Percentiles rank a stretch among this genome's conserved stretches.
These are phyloP conservation scores for Kryphioiulus occultus DNA, from an alignment of 2,888 invertebrate genomes.

Conservation along the genomic window DNA sequence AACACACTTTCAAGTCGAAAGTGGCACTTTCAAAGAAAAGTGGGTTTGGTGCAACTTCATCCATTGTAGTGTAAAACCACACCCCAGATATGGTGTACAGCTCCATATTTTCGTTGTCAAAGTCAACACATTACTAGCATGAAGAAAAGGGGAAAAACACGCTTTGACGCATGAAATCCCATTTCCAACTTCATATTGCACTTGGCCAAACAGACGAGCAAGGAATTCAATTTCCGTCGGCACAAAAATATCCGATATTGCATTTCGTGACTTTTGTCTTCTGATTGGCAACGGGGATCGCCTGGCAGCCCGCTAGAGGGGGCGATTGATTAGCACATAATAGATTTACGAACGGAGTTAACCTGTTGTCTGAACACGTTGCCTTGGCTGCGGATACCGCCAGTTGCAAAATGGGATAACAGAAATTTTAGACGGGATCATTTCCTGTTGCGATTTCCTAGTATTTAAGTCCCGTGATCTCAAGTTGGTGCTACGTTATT, in stretches of 20 bases:
- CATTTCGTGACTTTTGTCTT: slow-evolving; percentile 23
- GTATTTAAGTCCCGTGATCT: background rate
- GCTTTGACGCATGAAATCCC: background rate
- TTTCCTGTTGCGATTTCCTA: slow-evolving; percentile 3
- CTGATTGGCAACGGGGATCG: background rate
- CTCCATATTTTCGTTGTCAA: slow-evolving; percentile 16
- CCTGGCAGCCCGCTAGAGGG: background rate
- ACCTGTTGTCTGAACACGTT: background rate
- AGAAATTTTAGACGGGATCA: background rate
- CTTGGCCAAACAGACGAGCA: background rate
- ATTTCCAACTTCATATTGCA: slow-evolving; percentile 13
- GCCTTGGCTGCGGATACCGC: background rate
- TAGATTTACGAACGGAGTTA: background rate
- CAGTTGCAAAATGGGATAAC: background rate
- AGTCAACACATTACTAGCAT: background rate
- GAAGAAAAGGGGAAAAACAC: background rate
- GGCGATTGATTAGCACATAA: background rate
- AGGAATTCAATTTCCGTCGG: slow-evolving; percentile 23
- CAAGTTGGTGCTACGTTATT: background rate
- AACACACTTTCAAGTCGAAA: too few species aligned
- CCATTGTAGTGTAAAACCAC: background rate
- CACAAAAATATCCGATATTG: slow-evolving; percentile 17
- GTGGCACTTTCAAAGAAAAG: too few species aligned
- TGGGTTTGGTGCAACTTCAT: background rate
- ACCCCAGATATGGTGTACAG: background rate